These are phyloP conservation scores for Plecturocebus donacophilus DNA, from an alignment of 2,113 vertebrate genomes.

Conservation along the genomic window DNA sequence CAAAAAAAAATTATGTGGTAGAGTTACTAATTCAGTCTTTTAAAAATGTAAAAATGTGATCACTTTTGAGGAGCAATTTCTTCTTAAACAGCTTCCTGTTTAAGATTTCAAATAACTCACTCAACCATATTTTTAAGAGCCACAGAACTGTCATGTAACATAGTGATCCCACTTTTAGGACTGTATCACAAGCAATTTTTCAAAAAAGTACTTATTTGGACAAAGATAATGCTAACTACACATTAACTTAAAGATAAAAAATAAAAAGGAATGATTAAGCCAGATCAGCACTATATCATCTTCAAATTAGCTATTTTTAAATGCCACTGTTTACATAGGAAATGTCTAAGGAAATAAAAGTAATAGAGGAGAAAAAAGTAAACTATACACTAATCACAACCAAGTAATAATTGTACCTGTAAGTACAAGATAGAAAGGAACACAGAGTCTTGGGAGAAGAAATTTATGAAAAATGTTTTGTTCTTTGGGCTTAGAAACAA, in stretches of 20 bases:
- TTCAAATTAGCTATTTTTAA: conserved; percentile 30
- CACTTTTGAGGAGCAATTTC: not conserved
- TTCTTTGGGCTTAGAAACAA: not conserved
- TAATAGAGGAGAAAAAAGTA: not conserved
- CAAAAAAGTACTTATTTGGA: conserved; percentile 11
- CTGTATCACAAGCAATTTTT: not conserved
- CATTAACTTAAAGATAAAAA: not conserved
- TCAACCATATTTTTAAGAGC: not conserved
- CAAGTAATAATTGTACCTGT: not conserved
- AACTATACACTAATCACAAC: not conserved
- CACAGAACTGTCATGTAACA: conserved; percentile 4
- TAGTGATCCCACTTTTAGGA: not conserved
- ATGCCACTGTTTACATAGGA: not conserved
- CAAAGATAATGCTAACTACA: not conserved
- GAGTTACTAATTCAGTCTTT: not conserved
- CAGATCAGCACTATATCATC: not conserved
- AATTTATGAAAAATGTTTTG: conserved; percentile 12
- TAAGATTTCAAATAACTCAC: conserved; percentile 44
- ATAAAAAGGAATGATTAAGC: conserved; percentile 27
- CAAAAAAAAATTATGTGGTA: not conserved
- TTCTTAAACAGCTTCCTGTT: not conserved
- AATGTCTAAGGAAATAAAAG: conserved; percentile 10
- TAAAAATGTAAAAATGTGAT: conserved; percentile 26
- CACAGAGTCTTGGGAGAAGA: not conserved
- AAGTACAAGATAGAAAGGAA: conserved; percentile 9